phyloP scores from a whole-genome alignment of 2,113 vertebrate species.

The Circaetus cinerascens region DNA sequence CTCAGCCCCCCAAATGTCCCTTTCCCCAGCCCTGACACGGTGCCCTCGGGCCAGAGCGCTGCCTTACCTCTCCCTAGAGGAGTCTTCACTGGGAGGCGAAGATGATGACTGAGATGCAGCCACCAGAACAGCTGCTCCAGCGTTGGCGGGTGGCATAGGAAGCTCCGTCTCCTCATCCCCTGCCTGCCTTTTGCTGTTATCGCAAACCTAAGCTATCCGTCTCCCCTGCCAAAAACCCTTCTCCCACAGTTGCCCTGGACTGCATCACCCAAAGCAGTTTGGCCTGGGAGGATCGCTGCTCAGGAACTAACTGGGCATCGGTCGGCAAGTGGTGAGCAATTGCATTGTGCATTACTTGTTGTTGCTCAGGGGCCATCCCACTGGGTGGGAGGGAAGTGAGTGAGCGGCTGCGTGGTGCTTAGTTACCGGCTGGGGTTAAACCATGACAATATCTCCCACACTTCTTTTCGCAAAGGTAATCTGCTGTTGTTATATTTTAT shows the following conservation, averaged over 20 bases:
- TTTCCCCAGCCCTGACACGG: rapidly evolving
- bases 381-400: too few relatives aligned
- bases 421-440: too few relatives aligned
- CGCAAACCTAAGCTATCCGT: neutral
- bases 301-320: too few relatives aligned
- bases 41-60: rapidly evolving
- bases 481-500: neutral
- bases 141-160: neutral
- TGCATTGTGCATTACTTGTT: too few relatives aligned
- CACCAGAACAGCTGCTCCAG: constrained; percentile 43
- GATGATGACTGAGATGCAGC: constrained; percentile 75
- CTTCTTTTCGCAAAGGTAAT: neutral
- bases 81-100: constrained; percentile 81
- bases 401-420: too few relatives aligned
- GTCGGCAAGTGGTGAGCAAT: too few relatives aligned
- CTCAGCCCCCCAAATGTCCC: neutral
- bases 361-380: too few relatives aligned
- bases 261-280: neutral
- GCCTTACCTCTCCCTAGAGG: constrained; percentile 76
- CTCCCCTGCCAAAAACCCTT: neutral
- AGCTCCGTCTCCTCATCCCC: constrained; percentile 74
- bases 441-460: neutral
- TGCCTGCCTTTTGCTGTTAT: neutral
- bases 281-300: too few relatives aligned
- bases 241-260: neutral